A percentile compares a stretch with the other conserved stretches of the same genome.
Evolutionary conservation across 1,140 invertebrate genomes (phyloP).

Genomic region (Bathynomus jamesi): DNA sequence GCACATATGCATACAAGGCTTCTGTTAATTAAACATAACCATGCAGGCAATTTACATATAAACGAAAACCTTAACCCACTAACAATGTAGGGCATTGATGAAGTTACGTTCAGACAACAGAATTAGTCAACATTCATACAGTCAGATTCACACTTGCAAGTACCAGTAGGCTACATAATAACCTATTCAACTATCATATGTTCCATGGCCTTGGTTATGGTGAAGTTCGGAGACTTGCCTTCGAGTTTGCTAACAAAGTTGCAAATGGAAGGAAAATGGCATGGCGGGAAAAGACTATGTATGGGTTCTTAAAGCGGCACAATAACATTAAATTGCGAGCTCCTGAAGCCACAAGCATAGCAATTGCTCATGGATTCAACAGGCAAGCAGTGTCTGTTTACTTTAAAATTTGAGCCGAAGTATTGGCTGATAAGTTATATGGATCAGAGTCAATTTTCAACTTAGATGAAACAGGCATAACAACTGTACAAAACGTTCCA

Average conservation of each 20-base stretch:
- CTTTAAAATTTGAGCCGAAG: conserved; percentile 13
- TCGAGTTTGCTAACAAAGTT: conserved; percentile 37
- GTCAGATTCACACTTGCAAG: too few relatives aligned
- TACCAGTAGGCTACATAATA: too few relatives aligned
- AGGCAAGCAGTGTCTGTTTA: conserved; percentile 15
- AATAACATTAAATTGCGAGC: conserved; percentile 17
- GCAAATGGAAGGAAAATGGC: conserved; percentile 27
- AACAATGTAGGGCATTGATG: too few relatives aligned
- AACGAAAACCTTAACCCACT: too few relatives aligned
- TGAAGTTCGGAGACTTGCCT: conserved; percentile 37
- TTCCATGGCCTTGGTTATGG: conserved; percentile 37
- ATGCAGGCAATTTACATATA: too few relatives aligned
- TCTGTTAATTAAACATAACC: too few relatives aligned
- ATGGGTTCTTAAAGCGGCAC: conserved; percentile 30
- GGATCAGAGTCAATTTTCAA: conserved; percentile 24
- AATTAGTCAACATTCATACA: too few relatives aligned
- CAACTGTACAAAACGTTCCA: conserved; percentile 45
- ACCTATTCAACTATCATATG: conserved; percentile 7
- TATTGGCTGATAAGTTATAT: conserved; percentile 18
- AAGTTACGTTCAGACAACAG: too few relatives aligned
- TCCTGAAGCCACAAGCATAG: conserved; percentile 33
- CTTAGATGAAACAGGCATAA: conserved; percentile 43
- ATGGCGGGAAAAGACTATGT: conserved; percentile 36
- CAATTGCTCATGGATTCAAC: conserved; percentile 30
- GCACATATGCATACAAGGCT: too few relatives aligned